phyloP scores from a whole-genome alignment of 2,113 vertebrate genomes.

The Sander vitreus region DNA sequence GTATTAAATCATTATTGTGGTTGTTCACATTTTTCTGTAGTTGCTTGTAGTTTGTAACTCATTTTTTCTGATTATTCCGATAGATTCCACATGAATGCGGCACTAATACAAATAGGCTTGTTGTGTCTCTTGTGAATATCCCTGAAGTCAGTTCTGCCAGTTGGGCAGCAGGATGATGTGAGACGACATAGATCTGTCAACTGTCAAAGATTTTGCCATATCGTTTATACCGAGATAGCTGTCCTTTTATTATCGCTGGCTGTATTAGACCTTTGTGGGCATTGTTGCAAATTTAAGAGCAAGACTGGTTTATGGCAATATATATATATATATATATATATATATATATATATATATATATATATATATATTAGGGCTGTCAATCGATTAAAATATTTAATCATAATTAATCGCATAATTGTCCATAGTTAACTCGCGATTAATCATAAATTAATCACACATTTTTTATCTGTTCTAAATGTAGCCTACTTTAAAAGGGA shows the following conservation, averaged over 20 bases:
- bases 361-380: too few species aligned
- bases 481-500: too few species aligned
- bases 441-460: too few species aligned
- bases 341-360: too few species aligned
- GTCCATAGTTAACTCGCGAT: too few species aligned
- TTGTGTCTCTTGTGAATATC: background rate
- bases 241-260: background rate
- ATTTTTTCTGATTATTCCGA: too few species aligned
- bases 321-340: background rate
- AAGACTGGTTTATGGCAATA: background rate
- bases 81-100: too few species aligned
- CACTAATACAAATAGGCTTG: background rate
- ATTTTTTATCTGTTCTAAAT: too few species aligned
- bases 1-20: background rate
- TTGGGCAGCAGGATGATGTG: constrained; percentile 1
- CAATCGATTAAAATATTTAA: too few species aligned
- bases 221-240: background rate
- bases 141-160: background rate
- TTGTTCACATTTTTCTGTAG: background rate
- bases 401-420: too few species aligned
- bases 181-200: background rate
- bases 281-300: background rate
- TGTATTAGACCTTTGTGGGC: background rate
- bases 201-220: background rate
- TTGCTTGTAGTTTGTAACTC: background rate